Conservation (phyloP, 2,888 invertebrate species). For the Ditula angustiorana region DNA sequence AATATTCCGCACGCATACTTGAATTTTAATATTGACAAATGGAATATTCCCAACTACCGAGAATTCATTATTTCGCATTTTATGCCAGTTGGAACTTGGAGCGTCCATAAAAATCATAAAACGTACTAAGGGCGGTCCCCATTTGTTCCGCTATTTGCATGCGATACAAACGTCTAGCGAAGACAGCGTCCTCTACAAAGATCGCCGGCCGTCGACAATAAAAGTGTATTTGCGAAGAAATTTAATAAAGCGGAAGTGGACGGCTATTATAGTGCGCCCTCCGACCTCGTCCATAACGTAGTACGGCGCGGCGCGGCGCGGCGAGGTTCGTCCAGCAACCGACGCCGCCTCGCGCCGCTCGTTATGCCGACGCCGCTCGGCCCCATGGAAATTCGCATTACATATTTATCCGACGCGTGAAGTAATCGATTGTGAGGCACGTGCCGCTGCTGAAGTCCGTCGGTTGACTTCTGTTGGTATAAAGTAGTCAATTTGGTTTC, state of each 20-base stretch:
- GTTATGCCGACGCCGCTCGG: slow-evolving; percentile 48
- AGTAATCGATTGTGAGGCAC: slow-evolving; percentile 47
- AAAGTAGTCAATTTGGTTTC: neutral
- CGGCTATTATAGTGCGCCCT: slow-evolving; percentile 71
- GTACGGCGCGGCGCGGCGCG: slow-evolving; percentile 17
- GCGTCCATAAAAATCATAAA: slow-evolving; percentile 76
- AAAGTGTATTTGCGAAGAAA: slow-evolving; percentile 85
- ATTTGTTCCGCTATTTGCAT: slow-evolving; percentile 81
- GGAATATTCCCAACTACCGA: slow-evolving; percentile 53
- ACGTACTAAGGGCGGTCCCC: slow-evolving; percentile 68
- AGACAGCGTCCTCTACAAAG: slow-evolving; percentile 74
- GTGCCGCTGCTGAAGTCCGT: slow-evolving; percentile 48
- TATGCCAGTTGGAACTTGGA: slow-evolving; percentile 51
- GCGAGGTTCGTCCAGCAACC: slow-evolving; percentile 24
- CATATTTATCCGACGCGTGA: slow-evolving; percentile 56
- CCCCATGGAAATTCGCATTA: slow-evolving; percentile 50
- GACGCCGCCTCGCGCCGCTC: slow-evolving; percentile 45
- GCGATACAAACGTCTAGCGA: slow-evolving; percentile 73
- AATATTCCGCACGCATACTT: slow-evolving; percentile 42
- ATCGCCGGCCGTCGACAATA: slow-evolving; percentile 77
- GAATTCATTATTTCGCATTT: slow-evolving; percentile 61
- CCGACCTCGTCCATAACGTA: slow-evolving; percentile 51
- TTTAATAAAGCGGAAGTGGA: slow-evolving; percentile 85
- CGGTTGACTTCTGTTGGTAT: slow-evolving; percentile 40
- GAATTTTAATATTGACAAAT: slow-evolving; percentile 52